Evolutionary conservation across 37 sponge, comb jelly and placozoan genomes (phyloP).

Genomic region (Chondrilla cf. caribensis): DNA sequence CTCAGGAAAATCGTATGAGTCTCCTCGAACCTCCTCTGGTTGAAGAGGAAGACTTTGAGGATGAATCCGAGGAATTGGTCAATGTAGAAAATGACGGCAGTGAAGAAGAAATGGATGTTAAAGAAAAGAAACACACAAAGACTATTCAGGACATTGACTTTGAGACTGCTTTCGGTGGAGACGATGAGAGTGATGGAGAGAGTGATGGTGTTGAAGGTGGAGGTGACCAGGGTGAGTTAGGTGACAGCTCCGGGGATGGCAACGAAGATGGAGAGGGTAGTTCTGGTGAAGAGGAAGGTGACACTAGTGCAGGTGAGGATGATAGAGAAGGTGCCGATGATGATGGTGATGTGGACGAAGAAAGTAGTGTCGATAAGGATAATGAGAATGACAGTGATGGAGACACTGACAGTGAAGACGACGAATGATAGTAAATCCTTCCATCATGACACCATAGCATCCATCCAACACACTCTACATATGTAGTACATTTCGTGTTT

Average conservation of each 20-base stretch:
- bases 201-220: conserved; percentile 28
- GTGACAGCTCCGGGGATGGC: conserved; percentile 33
- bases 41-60: conserved; percentile 57
- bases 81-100: conserved; percentile 32
- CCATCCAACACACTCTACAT: no score
- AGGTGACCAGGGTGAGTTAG: conserved; percentile 32
- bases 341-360: conserved; percentile 19
- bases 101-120: neutral
- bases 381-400: no score
- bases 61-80: conserved; percentile 18
- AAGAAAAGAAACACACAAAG: neutral
- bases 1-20: conserved; percentile 61
- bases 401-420: conserved; percentile 52
- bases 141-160: conserved; percentile 1
- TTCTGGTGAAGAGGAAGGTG: neutral
- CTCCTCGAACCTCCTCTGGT: conserved; percentile 69
- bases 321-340: no score
- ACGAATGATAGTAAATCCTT: no score
- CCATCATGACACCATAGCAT: no score
- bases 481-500: no score
- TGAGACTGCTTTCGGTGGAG: conserved; percentile 43
- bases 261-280: conserved; percentile 7
- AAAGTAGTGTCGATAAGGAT: neutral
- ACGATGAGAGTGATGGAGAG: conserved; percentile 41
- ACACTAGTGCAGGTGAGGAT: no score